Base-by-base conservation (phyloP, 2,888 invertebrate species). In the Drosophila engyochracea region DNA sequence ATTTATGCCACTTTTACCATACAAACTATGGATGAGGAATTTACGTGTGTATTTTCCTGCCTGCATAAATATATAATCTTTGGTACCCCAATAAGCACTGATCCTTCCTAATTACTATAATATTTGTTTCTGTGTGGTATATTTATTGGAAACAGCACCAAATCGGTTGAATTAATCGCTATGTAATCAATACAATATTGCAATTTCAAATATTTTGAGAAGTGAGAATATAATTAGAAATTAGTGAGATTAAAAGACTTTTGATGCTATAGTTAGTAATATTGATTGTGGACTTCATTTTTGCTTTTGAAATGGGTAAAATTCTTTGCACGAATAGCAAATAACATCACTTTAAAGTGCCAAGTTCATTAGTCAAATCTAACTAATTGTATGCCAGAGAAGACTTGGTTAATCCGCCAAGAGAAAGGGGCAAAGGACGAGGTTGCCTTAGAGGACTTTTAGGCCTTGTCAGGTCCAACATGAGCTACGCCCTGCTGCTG, bases 311-410 rank as follows among this genome's bases (percentile, higher is more conserved):
- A 37, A 37, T 41, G 5, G 41, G 2, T 12, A 22, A 7, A 14
- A 44, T 22, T 19, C 39, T 9, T 19, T 7, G 19, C 3, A 39
- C 39, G 6, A 9, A n/a, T 41, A 2, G 41, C 19, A 37, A 55
- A 37, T 28, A 55, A 28, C 25, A 41, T 57, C 57, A 39, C n/a
- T 30, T 39, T 12, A n/a, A 39, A 64, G 59, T 54, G 54, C 22
- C 55, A 66, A 33, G 60, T 77, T 70, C 74, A 77, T 79, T 81
- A 81, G 69, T 81, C 69, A 77, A 81, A 73, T 77, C 76, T 65
- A 77, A 81, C 64, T 37, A 71, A 53, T 59, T 65, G 68, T 47
- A 31, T 52, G 68, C 35, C 55, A 12, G 61, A 41, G 33, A 28
- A 55, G 28, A 30, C 47, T 39, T n/a, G 33, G 44, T 52, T 81